Base-by-base conservation (phyloP, 2,888 invertebrate genomes). In the Notodonta dromedarius region DNA sequence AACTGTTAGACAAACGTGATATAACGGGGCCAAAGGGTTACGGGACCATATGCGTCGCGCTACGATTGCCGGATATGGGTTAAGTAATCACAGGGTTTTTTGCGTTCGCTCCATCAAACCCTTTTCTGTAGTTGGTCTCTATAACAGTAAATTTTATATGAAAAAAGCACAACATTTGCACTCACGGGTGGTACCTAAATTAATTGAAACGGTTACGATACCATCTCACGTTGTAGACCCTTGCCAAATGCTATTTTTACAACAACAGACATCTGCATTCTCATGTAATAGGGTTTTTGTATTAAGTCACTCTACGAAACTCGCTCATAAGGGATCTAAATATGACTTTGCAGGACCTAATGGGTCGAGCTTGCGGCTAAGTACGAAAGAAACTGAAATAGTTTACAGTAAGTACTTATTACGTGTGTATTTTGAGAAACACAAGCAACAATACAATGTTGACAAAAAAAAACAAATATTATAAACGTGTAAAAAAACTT, bases 11-110 rank as follows among this genome's bases (percentile, higher is more conserved):
- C 82, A 84, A 90, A 83, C 77, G 80, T 70, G 72, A 70, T 76
- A 83, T 91, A 93, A 92, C 93, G 91, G 93, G 92, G 92, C 91
- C 88, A 93, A 93, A 93, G 93, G 93, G 93, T 93, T 93, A 91
- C 75, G 81, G 67, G 85, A 83, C 87, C 91, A 92, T 90, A 90
- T 91, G 93, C 79, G 75, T 68, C 71, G 75, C 63, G 72, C 78
- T 76, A 83, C 84, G 80, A 79, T 83, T 68, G 82, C 85, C 90
- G 93, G 93, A 93, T 93, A 91, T 90, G 89, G 93, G 92, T 93
- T 93, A 93, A 90, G 80, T 90, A 93, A 93, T 93, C 93, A 91
- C 86, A 80, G 87, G 77, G 69, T 79, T 90, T 90, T 89, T 89
- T 82, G 79, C 84, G 78, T 83, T 82, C 85, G 87, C 73, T 84